Conservation (phyloP, 2,888 invertebrate species). For the Nephrotoma flavescens region DNA sequence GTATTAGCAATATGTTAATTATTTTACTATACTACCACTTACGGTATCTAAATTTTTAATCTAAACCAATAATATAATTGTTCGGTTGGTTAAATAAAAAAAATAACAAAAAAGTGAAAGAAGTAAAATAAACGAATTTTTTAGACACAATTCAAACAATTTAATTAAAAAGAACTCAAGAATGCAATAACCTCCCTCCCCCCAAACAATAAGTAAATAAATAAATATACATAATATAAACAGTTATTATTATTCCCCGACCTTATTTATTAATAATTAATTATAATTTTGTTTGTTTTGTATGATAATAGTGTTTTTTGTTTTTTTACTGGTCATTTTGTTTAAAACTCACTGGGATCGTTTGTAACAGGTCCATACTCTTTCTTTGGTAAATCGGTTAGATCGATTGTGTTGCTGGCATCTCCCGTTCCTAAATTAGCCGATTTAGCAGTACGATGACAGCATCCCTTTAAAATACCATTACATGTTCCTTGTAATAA, state of each 20-base stretch:
- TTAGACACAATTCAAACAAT: background rate
- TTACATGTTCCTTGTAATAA: constrained; percentile 73
- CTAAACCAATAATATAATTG: background rate
- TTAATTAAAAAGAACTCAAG: background rate
- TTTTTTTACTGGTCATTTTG: background rate
- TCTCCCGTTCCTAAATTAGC: constrained; percentile 49
- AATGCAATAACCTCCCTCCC: background rate
- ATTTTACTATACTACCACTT: background rate
- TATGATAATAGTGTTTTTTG: background rate
- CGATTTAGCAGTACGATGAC: constrained; percentile 59
- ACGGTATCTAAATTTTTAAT: background rate
- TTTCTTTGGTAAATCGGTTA: constrained; percentile 40
- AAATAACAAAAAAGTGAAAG: background rate
- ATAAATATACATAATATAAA: background rate
- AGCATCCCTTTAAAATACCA: constrained; percentile 72
- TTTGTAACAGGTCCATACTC: constrained; percentile 60
- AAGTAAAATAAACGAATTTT: background rate
- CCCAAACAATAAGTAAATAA: background rate
- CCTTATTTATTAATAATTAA: background rate
- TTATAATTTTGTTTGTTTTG: background rate
- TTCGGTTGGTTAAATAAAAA: background rate
- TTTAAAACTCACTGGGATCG: constrained; percentile 57
- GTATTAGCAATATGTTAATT: background rate
- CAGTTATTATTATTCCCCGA: background rate
- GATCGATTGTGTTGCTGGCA: constrained; percentile 46